These are phyloP conservation scores for Agelastica alni DNA, from an alignment of 2,888 invertebrate genomes.

Conservation along the genomic window DNA sequence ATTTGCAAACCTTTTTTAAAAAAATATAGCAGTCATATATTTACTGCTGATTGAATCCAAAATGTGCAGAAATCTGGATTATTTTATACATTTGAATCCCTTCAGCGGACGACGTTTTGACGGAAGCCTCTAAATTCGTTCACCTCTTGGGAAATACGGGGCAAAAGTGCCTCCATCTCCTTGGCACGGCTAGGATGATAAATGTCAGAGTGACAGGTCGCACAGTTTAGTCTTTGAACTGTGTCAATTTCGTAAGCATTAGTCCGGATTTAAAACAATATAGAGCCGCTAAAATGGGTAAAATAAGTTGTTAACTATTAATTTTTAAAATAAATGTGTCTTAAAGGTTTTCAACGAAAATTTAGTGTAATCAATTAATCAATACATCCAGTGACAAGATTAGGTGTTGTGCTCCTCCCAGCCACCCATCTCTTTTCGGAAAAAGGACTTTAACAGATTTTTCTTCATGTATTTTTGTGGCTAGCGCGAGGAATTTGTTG, in stretches of 20 bases:
- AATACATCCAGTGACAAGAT: too few relatives aligned
- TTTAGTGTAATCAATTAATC: too few relatives aligned
- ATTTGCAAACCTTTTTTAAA: neutral
- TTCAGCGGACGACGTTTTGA: constrained; percentile 45
- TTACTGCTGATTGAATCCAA: neutral
- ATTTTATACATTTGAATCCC: constrained; percentile 17
- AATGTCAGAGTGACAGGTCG: constrained; percentile 41
- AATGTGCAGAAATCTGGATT: constrained; percentile 4
- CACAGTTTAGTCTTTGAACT: constrained; percentile 41
- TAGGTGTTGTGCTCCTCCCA: too few relatives aligned
- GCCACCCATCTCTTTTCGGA: too few relatives aligned
- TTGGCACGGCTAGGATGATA: constrained; percentile 36
- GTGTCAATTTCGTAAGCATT: constrained; percentile 35
- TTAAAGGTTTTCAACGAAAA: too few relatives aligned
- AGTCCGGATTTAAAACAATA: constrained; percentile 12
- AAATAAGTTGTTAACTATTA: too few relatives aligned
- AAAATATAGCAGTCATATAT: neutral
- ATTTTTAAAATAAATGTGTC: too few relatives aligned
- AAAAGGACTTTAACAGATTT: too few relatives aligned
- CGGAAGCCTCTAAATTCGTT: constrained; percentile 42
- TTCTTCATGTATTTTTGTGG: too few relatives aligned
- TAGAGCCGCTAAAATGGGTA: too few relatives aligned
- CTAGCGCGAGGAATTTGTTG: too few relatives aligned
- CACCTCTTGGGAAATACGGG: constrained; percentile 40
- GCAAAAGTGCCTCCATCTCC: constrained; percentile 12